A percentile compares a stretch with the other conserved stretches of the same genome.
These are phyloP conservation scores for Charaxes varanes DNA, from an alignment of 1,140 invertebrate species.

Conservation along the genomic window DNA sequence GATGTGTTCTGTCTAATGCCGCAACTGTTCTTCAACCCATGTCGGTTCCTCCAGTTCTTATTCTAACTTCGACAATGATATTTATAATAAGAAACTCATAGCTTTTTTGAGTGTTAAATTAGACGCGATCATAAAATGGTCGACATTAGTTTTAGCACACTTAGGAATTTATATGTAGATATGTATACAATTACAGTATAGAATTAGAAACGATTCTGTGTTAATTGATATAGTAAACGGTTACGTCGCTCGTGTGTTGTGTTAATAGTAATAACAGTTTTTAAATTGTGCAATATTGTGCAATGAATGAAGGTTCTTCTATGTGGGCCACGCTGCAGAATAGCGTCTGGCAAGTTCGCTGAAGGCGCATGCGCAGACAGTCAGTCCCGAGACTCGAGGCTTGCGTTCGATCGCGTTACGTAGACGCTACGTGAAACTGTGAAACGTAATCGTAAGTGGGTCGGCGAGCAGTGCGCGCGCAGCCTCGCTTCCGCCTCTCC, in stretches of 20 bases:
- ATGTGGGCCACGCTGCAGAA: slow-evolving; percentile 40
- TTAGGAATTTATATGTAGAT: too few species aligned
- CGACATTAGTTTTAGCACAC: too few species aligned
- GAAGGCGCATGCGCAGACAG: slow-evolving; percentile 32
- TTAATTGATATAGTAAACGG: neutral
- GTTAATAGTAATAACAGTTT: neutral
- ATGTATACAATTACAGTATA: too few species aligned
- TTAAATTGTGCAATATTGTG: slow-evolving; percentile 28
- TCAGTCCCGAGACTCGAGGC: slow-evolving; percentile 25
- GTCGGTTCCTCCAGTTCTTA: too few species aligned
- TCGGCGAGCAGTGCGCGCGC: slow-evolving; percentile 60
- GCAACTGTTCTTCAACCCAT: too few species aligned
- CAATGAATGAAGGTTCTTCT: slow-evolving; percentile 36
- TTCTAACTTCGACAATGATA: too few species aligned
- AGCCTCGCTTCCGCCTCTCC: slow-evolving; percentile 20
- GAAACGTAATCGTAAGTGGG: slow-evolving; percentile 67
- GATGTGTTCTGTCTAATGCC: too few species aligned
- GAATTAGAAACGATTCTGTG: too few species aligned
- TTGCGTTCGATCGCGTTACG: slow-evolving; percentile 60
- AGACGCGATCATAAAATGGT: too few species aligned
- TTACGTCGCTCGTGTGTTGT: neutral
- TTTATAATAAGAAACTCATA: too few species aligned
- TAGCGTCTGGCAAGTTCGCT: slow-evolving; percentile 34
- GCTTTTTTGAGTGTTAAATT: too few species aligned
- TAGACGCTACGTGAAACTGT: slow-evolving; percentile 53